Conservation (phyloP, 2,888 invertebrate genomes). For the Rotaria magnacalcarata region DNA sequence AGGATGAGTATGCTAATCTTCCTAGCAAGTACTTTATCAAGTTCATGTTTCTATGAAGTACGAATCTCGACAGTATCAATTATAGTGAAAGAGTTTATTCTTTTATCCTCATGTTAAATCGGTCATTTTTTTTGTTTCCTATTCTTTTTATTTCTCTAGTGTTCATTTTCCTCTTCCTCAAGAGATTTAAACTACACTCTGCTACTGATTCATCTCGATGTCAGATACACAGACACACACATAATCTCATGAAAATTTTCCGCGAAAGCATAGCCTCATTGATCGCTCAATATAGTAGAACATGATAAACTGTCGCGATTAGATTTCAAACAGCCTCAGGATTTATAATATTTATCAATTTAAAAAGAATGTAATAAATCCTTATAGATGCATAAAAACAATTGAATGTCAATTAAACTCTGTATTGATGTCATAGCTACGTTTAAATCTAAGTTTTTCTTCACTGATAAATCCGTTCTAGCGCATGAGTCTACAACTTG, state of each 20-base stretch:
- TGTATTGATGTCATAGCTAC: no score
- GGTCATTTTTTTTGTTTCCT: not conserved
- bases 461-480: no score
- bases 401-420: no score
- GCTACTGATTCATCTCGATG: not conserved
- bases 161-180: not conserved
- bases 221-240: not conserved
- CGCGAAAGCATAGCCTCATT: not conserved
- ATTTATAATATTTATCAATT: not conserved
- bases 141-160: not conserved
- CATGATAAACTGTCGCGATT: not conserved
- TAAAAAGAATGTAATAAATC: no score
- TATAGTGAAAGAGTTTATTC: not conserved
- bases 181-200: not conserved
- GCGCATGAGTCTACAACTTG: no score
- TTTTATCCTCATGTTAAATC: not conserved
- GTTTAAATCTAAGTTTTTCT: no score
- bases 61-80: not conserved
- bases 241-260: not conserved
- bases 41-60: not conserved
- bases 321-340: not conserved
- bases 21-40: not conserved
- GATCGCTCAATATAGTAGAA: not conserved
- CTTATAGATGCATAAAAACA: not conserved
- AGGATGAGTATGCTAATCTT: no score